phyloP scores from a whole-genome alignment of 2,888 invertebrate species.

The Chrysolina haemoptera region DNA sequence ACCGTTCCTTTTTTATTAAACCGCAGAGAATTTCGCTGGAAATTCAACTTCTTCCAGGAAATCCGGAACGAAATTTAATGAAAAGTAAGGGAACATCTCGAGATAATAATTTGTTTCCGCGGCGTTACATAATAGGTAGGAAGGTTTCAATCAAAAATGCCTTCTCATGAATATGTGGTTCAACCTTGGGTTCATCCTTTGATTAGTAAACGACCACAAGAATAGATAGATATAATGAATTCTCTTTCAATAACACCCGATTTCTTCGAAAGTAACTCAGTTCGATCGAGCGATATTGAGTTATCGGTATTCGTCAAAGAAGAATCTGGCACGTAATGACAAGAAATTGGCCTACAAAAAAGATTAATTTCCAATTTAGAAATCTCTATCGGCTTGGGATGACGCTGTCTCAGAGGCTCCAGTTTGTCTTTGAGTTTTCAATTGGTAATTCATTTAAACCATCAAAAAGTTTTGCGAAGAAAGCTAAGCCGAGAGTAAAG shows the following conservation, averaged over 20 bases:
- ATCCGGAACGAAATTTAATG: slow-evolving; percentile 3
- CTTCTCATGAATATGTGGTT: background rate
- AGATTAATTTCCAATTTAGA: too few relatives aligned
- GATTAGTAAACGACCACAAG: background rate
- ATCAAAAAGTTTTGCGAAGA: too few relatives aligned
- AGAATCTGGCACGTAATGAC: too few relatives aligned
- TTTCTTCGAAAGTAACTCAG: background rate
- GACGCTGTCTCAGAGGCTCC: too few relatives aligned
- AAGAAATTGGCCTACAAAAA: too few relatives aligned
- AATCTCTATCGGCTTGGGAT: too few relatives aligned
- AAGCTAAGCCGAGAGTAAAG: too few relatives aligned
- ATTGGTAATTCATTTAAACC: too few relatives aligned
- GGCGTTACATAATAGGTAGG: slow-evolving; percentile 8
- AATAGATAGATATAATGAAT: background rate
- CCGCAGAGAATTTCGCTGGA: background rate
- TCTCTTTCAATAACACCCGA: background rate
- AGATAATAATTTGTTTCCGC: slow-evolving; percentile 11
- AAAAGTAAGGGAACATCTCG: background rate
- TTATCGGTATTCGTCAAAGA: too few relatives aligned
- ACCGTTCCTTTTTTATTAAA: background rate
- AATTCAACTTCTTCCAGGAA: background rate
- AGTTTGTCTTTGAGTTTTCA: too few relatives aligned
- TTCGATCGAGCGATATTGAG: too few relatives aligned
- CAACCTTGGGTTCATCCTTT: background rate
- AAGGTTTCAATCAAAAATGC: background rate